A percentile compares a stretch with the other conserved stretches of the same genome.
Conservation (phyloP, 1,140 invertebrate species). For the Leguminivora glycinivorella region DNA sequence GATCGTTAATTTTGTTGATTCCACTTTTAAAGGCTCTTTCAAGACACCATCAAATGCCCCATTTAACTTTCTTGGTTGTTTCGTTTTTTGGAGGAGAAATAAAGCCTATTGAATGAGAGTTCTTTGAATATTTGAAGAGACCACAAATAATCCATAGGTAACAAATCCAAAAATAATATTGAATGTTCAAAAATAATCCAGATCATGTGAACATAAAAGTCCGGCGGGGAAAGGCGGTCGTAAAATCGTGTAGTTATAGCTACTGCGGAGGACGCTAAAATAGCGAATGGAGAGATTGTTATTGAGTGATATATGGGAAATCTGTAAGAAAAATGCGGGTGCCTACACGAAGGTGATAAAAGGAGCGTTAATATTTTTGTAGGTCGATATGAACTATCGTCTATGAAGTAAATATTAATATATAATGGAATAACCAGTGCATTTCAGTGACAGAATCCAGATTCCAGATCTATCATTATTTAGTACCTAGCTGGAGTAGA, state of each 20-base stretch:
- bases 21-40: background rate
- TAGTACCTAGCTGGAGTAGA: too few species aligned
- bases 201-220: conserved; percentile 2
- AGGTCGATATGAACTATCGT: too few species aligned
- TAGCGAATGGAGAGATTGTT: background rate
- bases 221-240: background rate
- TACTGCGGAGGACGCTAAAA: conserved; percentile 4
- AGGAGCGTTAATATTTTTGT: background rate
- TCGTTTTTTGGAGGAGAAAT: background rate
- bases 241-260: conserved; percentile 18
- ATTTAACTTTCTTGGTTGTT: background rate
- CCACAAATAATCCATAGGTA: background rate
- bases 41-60: background rate
- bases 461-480: too few species aligned
- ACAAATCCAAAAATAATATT: conserved; percentile 1
- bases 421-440: too few species aligned
- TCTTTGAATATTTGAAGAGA: background rate
- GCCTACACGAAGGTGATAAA: background rate
- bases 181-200: background rate
- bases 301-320: background rate
- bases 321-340: background rate
- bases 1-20: background rate
- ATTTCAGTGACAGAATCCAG: too few species aligned
- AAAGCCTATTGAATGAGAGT: background rate
- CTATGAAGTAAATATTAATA: too few species aligned